A percentile compares a stretch with the other conserved stretches of the same genome.
These are phyloP conservation scores for Falcunculus frontatus DNA, from an alignment of 2,113 vertebrate genomes.

Conservation along the genomic window DNA sequence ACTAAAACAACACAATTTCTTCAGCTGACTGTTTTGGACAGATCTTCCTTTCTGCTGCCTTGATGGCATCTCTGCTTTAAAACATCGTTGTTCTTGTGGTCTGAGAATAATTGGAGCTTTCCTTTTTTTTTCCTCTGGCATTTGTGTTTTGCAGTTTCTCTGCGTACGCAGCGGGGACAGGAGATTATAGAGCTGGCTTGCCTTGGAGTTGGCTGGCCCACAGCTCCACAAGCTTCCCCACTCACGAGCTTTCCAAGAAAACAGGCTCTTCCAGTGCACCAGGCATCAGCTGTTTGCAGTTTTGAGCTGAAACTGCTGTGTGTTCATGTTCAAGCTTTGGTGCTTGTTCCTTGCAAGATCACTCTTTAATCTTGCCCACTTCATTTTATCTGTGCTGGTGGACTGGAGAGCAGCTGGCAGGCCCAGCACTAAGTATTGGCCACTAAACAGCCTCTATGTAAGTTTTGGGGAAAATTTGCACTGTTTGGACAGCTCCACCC, in stretches of 20 bases:
- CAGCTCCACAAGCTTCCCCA: background rate
- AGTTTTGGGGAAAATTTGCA: background rate
- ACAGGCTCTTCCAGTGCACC: background rate
- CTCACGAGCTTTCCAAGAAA: background rate
- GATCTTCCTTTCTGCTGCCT: background rate
- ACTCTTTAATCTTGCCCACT: background rate
- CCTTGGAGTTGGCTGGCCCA: background rate
- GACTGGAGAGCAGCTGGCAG: background rate
- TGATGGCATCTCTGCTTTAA: background rate
- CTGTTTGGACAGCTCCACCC: background rate
- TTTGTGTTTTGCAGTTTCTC: background rate
- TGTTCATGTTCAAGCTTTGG: background rate
- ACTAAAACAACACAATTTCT: background rate
- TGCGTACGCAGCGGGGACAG: background rate
- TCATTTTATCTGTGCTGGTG: background rate
- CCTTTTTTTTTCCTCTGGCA: background rate
- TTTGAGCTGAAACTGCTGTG: background rate
- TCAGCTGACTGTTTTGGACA: background rate
- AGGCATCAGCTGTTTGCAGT: background rate
- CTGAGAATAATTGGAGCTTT: slow-evolving; percentile 31
- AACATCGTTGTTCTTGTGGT: background rate
- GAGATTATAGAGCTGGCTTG: background rate
- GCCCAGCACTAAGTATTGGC: background rate
- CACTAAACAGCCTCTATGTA: background rate
- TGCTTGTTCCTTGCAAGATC: background rate